Evolutionary conservation across 1,140 invertebrate genomes (phyloP), one percentile per base, ranked within the genome.

Genomic region (Xylocopa sonorina): DNA sequence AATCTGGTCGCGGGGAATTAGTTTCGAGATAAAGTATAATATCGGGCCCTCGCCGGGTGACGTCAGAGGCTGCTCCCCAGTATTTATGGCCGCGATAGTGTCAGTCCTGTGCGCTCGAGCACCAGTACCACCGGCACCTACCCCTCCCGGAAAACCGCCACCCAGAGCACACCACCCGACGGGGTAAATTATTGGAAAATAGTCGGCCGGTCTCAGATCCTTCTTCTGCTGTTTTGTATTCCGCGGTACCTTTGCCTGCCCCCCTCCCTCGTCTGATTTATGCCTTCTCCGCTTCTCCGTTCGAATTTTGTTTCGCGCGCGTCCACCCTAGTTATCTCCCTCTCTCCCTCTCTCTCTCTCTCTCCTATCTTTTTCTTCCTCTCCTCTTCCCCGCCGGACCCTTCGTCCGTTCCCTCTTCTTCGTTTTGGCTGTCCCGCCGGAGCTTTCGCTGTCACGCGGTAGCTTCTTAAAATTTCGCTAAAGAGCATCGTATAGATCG

Each of bases 1-100:
- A 90, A 90, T 90, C 89, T 90, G 88, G 84, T 86, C 89, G 89
- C 88, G 87, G 89, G 85, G 89, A 90, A 90, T 90, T 90, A 90
- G 89, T 90, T 90, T 89, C 84, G 88, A 90, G 89, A 90, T 90
- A 90, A 90, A 90, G 89, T 90, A 90, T 90, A 90, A 90, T 90
- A 90, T 90, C 89, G 89, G 89, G 85, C 89, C 88, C 87, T 88
- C 87, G 86, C 81, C 79, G 80, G 88, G 85, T 90, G 89, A 90
- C 89, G 89, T 90, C 89, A 89, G 89, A 90, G 89, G 87, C 89
- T 89, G 84, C 85, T 87, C 81, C 87, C 84, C 81, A 86, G 84
- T 90, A 90, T 90, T 90, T 90, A 90, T 90, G 88, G 83, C 78
- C 82, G 81, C 84, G 89, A 90, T 90, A 90, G 89, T 84, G 89